A percentile compares a stretch with the other conserved stretches of the same genome.
These are phyloP conservation scores for Troilus luridus DNA, from an alignment of 2,888 invertebrate species.

Conservation along the genomic window DNA sequence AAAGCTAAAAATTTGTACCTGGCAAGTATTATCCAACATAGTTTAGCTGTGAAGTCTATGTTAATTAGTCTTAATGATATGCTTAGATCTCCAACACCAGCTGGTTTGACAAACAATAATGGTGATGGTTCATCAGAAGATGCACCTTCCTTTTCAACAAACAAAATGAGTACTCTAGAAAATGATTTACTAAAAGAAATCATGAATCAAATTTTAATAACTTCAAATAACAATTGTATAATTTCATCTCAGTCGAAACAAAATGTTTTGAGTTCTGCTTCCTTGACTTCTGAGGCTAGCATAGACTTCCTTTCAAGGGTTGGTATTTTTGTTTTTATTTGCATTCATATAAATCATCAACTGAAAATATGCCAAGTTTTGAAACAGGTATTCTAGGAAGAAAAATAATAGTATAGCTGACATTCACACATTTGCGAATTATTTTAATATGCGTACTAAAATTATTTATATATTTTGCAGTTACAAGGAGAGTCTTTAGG, in stretches of 20 bases:
- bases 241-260: not conserved
- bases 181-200: constrained; percentile 11
- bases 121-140: not conserved
- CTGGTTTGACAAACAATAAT: not conserved
- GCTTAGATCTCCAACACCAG: not conserved
- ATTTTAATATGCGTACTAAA: not conserved
- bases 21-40: not conserved
- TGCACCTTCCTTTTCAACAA: not conserved
- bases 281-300: not conserved
- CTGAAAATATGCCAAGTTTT: not conserved
- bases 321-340: not conserved
- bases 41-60: not conserved
- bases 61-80: not conserved
- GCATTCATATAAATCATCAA: not conserved
- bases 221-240: not conserved
- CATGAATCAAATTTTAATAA: not conserved
- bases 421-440: not conserved
- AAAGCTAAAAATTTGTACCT: not conserved
- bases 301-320: not conserved
- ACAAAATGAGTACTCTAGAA: not conserved
- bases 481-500: not conserved
- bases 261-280: not conserved
- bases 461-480: not conserved
- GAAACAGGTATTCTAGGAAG: not conserved
- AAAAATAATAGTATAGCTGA: not conserved